Conservation (phyloP, 2,113 vertebrate genomes). For the Rhynchomys soricoides region DNA sequence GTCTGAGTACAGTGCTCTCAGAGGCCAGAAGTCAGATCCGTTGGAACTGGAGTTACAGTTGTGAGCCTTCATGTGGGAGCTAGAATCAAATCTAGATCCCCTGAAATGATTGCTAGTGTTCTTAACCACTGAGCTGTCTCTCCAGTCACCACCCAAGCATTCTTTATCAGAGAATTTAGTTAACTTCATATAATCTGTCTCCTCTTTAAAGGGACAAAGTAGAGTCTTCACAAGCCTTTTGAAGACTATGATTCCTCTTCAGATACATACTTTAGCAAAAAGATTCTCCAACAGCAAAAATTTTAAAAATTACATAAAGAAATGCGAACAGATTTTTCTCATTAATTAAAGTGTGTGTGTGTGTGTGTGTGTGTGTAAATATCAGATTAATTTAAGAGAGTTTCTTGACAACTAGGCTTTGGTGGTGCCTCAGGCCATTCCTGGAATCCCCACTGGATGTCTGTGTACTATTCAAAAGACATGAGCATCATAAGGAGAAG, state of each 20-base stretch:
- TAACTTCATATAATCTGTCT: background rate
- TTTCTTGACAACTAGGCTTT: background rate
- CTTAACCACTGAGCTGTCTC: background rate
- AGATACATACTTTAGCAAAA: background rate
- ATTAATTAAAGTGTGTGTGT: background rate
- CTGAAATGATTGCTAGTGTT: background rate
- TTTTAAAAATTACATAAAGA: background rate
- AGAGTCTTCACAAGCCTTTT: background rate
- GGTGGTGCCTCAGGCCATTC: background rate
- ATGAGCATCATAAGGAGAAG: background rate
- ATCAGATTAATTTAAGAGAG: background rate
- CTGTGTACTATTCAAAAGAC: background rate
- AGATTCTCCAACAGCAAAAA: background rate
- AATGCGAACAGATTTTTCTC: background rate
- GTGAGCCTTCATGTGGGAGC: background rate
- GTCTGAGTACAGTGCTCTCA: background rate
- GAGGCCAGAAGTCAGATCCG: background rate
- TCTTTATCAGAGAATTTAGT: background rate
- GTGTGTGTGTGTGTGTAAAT: background rate
- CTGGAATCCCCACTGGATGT: background rate
- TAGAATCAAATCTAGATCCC: background rate
- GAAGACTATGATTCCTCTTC: background rate
- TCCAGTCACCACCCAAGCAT: background rate
- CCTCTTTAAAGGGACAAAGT: background rate
- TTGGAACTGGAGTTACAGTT: background rate